These are phyloP conservation scores for Cnemophilus loriae DNA, from an alignment of 2,113 vertebrate species.

Conservation along the genomic window DNA sequence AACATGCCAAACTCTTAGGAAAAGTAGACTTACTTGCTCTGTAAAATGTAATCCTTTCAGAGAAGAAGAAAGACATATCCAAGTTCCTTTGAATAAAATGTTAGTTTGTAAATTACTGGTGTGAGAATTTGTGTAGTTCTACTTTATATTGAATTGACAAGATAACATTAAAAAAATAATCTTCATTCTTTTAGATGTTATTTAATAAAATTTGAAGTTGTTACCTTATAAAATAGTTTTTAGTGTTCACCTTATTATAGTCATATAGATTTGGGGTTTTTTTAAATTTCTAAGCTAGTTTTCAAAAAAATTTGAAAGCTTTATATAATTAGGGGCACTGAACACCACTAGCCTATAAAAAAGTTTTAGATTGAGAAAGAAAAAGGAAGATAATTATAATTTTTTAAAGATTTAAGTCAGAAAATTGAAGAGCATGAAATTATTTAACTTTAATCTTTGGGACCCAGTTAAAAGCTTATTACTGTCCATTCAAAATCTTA, in stretches of 20 bases:
- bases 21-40: neutral
- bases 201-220: neutral
- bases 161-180: neutral
- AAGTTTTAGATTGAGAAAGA: neutral
- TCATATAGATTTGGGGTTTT: accelerated
- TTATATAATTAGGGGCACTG: neutral
- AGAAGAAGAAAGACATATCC: neutral
- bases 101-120: neutral
- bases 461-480: neutral
- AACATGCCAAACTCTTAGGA: neutral
- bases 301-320: neutral
- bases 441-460: neutral
- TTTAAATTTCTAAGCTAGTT: neutral
- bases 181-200: neutral
- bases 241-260: neutral
- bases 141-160: neutral
- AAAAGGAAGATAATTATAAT: neutral
- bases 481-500: neutral
- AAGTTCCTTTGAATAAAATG: neutral
- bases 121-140: neutral
- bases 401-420: neutral
- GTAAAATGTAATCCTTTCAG: neutral
- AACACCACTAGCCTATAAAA: neutral
- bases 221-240: neutral
- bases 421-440: neutral